phyloP scores from a whole-genome alignment of 1,140 invertebrate genomes.

The Rhyacophila brunnea region DNA sequence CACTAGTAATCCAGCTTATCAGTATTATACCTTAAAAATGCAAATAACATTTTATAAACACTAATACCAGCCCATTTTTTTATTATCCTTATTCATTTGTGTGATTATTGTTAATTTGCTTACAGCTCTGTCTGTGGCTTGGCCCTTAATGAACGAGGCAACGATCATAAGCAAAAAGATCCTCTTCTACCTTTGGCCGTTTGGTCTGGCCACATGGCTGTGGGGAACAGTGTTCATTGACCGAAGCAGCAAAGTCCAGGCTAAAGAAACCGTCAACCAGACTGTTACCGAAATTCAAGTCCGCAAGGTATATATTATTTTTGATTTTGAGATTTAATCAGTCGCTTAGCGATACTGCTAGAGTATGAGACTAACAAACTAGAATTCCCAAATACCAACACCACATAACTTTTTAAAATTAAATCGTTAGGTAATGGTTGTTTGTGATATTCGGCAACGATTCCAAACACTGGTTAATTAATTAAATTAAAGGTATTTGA shows the following conservation, averaged over 20 bases:
- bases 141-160: slow-evolving; percentile 73
- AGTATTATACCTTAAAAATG: slow-evolving; percentile 4
- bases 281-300: slow-evolving; percentile 67
- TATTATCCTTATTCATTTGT: neutral
- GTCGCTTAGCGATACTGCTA: too few relatives aligned
- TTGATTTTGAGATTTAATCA: too few relatives aligned
- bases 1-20: neutral
- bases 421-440: too few relatives aligned
- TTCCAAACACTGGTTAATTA: too few relatives aligned
- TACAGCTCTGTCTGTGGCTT: slow-evolving; percentile 74
- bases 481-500: too few relatives aligned
- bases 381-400: too few relatives aligned
- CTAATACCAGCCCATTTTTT: neutral
- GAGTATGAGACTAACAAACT: too few relatives aligned
- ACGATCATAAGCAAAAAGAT: slow-evolving; percentile 81
- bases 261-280: slow-evolving; percentile 69
- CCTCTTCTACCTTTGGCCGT: slow-evolving; percentile 77
- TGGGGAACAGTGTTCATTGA: slow-evolving; percentile 90
- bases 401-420: too few relatives aligned
- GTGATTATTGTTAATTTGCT: slow-evolving; percentile 22
- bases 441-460: too few relatives aligned
- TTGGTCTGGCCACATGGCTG: slow-evolving; percentile 79
- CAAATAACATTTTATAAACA: slow-evolving; percentile 3
- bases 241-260: slow-evolving; percentile 64
- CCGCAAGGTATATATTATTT: slow-evolving; percentile 61